phyloP scores from a whole-genome alignment of 2,888 invertebrate species.

The Leucoptera coffeella region DNA sequence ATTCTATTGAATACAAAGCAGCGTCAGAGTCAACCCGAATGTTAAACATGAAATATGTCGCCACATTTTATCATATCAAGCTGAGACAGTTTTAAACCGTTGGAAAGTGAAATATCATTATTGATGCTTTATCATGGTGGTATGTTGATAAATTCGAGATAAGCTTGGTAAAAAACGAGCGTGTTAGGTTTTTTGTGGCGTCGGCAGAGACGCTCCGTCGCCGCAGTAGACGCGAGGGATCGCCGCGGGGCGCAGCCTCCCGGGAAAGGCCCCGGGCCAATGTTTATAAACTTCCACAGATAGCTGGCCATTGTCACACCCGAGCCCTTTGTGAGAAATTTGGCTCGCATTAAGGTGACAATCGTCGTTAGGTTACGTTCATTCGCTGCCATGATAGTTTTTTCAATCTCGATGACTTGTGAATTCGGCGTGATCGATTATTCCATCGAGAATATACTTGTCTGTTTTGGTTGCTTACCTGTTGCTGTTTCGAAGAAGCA shows the following conservation, averaged over 20 bases:
- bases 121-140: slow-evolving; percentile 45
- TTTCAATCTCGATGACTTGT: slow-evolving; percentile 49
- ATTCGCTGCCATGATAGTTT: slow-evolving; percentile 18
- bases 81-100: slow-evolving; percentile 28
- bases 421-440: slow-evolving; percentile 50
- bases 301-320: slow-evolving; percentile 28
- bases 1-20: background rate
- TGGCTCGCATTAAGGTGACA: slow-evolving; percentile 40
- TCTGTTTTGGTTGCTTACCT: no score
- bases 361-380: slow-evolving; percentile 41
- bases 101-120: slow-evolving; percentile 46
- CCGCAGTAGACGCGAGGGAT: slow-evolving; percentile 33
- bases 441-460: slow-evolving; percentile 14
- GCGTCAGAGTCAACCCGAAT: no score
- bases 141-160: slow-evolving; percentile 38
- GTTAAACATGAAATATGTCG: slow-evolving; percentile 9
- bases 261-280: slow-evolving; percentile 34
- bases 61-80: slow-evolving; percentile 8
- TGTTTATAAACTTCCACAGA: slow-evolving; percentile 45
- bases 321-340: slow-evolving; percentile 35
- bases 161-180: slow-evolving; percentile 24
- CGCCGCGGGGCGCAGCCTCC: no score
- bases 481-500: no score
- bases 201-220: slow-evolving; percentile 41
- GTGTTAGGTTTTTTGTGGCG: slow-evolving; percentile 34